Conservation (phyloP, 2,888 invertebrate genomes). For the Microplitis deprimator region DNA sequence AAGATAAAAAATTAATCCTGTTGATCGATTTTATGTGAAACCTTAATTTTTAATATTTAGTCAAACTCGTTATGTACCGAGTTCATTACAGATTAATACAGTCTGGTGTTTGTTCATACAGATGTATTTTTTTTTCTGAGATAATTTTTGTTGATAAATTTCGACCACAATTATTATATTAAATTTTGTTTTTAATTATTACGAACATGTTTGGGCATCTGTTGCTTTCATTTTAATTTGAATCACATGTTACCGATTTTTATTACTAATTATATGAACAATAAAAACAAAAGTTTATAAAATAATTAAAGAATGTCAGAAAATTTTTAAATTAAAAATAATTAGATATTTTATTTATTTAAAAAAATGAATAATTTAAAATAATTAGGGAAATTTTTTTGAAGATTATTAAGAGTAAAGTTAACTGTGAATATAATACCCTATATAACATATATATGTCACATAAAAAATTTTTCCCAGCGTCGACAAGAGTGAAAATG, state of each 20-base stretch:
- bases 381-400: neutral
- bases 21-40: neutral
- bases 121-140: neutral
- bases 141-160: neutral
- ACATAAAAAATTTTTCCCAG: slow-evolving; percentile 1
- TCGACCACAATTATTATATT: neutral
- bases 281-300: neutral
- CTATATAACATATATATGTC: neutral
- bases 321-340: neutral
- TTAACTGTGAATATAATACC: neutral
- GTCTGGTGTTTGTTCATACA: neutral
- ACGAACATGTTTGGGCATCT: neutral
- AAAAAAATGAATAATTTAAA: neutral
- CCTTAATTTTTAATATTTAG: neutral
- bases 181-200: neutral
- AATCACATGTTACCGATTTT: neutral
- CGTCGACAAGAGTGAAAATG: slow-evolving; percentile 24
- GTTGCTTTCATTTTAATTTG: neutral
- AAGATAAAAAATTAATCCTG: neutral
- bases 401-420: neutral
- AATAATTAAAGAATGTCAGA: too few species aligned
- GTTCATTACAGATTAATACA: neutral
- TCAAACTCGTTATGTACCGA: neutral
- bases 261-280: neutral
- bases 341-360: neutral